phyloP scores from a whole-genome alignment of 2,113 vertebrate genomes.

The Pantherophis guttatus region DNA sequence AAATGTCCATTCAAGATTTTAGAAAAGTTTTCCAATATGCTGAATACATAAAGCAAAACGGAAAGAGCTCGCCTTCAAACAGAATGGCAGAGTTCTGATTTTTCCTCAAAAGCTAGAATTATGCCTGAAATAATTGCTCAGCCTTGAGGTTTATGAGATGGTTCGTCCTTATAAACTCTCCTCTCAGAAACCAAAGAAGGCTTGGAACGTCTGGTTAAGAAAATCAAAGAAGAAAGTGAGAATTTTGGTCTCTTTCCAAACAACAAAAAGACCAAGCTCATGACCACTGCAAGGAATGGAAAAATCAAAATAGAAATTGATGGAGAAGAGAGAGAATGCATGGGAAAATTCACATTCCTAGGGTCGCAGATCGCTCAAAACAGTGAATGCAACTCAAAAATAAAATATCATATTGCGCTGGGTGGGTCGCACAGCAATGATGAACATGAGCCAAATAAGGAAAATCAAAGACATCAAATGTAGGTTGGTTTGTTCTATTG shows the following conservation, averaged over 20 bases:
- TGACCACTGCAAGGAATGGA: no score
- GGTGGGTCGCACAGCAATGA: neutral
- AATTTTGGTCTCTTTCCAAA: neutral
- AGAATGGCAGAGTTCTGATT: neutral
- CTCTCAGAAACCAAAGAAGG: neutral
- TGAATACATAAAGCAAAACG: no score
- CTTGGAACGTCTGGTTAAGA: neutral
- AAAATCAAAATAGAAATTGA: no score
- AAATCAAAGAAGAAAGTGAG: neutral
- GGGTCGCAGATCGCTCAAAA: neutral
- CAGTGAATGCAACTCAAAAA: neutral
- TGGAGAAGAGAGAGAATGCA: no score
- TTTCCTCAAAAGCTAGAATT: neutral
- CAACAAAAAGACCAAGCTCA: neutral
- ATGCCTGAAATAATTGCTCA: neutral
- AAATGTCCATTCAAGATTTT: slow-evolving; percentile 22
- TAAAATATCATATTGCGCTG: neutral
- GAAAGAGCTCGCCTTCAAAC: neutral
- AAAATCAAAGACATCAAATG: neutral
- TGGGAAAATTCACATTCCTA: neutral
- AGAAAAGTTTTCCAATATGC: neutral
- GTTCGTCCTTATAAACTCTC: neutral
- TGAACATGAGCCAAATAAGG: neutral
- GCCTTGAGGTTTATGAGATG: neutral
- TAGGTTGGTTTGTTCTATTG: neutral